Base-by-base conservation (phyloP, 2,888 invertebrate genomes). In the Caenorhabditis drosophilae region DNA sequence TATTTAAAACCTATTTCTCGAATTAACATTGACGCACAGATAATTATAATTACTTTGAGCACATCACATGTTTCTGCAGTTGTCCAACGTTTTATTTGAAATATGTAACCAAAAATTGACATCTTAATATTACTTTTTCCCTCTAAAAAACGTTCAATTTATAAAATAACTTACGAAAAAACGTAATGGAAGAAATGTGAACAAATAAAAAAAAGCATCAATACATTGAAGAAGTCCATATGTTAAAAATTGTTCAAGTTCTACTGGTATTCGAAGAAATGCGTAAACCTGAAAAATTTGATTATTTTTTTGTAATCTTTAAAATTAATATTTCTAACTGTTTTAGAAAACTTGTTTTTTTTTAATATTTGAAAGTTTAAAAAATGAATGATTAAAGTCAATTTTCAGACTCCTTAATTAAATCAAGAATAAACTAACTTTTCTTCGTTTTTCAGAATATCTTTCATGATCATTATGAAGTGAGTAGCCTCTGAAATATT, bases 141-240 rank as follows among this genome's bases (percentile, higher is more conserved):
- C n/a, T 11, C 9, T 20, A 4, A 7, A 45, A 18, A n/a, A 45
- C 6, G 4, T 45, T 45, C 11, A 46, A 11, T 49, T 41, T 22
- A 7, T 20, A 15, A 6, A 16, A 26, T 40, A 23, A 42, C 42
- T 15, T 45, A 48, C 88, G 34, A 92, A 83, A 84, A 96, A 93
- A 74, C 98, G 88, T 66, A 98, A 86, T 15, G 98, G 98, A 76
- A 98, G 87, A 87, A 97, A 95, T 53, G 98, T 97, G 85, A 96
- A 96, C 54, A 97, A 90, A 87, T 93, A 97, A 52, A 97, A 88
- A 85, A 99, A 93, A 20, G 96, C 95, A 86, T 99, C 98, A 26
- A 92, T 90, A 86, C 97, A 97, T 86, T 89, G 86, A 85, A 94
- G 90, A 81, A 93, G 92, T 31, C 94, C 95, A 86, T 93, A 95